These are phyloP conservation scores for Knipowitschia caucasica DNA, from an alignment of 2,797 vertebrate species.

Conservation along the genomic window DNA sequence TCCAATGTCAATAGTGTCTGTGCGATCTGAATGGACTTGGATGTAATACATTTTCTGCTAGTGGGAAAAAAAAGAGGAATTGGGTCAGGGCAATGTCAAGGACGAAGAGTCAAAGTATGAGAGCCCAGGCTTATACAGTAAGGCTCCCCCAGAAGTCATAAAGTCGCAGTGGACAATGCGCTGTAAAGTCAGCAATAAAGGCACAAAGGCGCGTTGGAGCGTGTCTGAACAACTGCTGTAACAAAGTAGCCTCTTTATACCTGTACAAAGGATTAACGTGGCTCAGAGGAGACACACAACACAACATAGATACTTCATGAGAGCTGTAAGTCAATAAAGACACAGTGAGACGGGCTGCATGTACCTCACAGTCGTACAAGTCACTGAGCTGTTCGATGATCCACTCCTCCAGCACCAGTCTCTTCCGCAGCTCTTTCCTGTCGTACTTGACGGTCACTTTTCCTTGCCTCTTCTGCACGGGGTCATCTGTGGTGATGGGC, in stretches of 20 bases:
- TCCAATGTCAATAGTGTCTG: constrained; percentile 22
- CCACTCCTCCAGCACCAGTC: constrained; percentile 94
- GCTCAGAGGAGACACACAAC: background rate
- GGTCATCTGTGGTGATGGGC: constrained; percentile 66
- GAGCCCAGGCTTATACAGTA: background rate
- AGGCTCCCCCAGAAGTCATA: background rate
- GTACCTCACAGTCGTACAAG: constrained; percentile 94
- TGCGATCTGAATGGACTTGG: constrained; percentile 18
- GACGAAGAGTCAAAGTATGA: background rate
- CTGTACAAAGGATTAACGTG: constrained; percentile 30
- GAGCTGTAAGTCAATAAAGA: background rate
- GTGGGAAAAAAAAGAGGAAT: background rate
- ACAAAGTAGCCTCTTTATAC: constrained; percentile 6
- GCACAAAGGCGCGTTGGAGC: constrained; percentile 2
- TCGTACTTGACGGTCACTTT: constrained; percentile 99
- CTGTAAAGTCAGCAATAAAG: constrained; percentile 4
- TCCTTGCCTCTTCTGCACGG: constrained; percentile 88
- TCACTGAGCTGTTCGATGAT: constrained; percentile 95
- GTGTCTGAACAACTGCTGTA: background rate
- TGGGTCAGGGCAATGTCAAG: background rate
- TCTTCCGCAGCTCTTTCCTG: constrained; percentile 93
- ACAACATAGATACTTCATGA: background rate
- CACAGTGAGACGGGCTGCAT: constrained; percentile 14
- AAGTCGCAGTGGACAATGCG: background rate
- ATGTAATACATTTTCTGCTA: constrained; percentile 22